Percentiles rank a stretch among this genome's conserved stretches.
These are phyloP conservation scores for Stenodera caucasica DNA, from an alignment of 2,888 invertebrate species.

Conservation along the genomic window DNA sequence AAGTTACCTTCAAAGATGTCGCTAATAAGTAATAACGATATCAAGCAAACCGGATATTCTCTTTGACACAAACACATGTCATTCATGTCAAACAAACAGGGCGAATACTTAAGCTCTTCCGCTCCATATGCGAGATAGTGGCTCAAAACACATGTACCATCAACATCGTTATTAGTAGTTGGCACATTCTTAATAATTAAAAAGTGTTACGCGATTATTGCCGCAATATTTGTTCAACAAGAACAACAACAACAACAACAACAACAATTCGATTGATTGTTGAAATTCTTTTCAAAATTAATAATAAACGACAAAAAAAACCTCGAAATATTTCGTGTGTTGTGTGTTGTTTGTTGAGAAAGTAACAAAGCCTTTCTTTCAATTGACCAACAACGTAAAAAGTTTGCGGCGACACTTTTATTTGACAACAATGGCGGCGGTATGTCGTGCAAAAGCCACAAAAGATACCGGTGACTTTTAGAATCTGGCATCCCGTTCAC, in stretches of 20 bases:
- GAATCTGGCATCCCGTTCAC: slow-evolving; percentile 30
- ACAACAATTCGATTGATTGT: background rate
- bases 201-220: background rate
- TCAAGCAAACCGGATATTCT: slow-evolving; percentile 29
- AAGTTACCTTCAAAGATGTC: slow-evolving; percentile 19
- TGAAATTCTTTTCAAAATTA: background rate
- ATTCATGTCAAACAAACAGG: slow-evolving; percentile 29
- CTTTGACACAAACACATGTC: slow-evolving; percentile 31
- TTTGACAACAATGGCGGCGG: slow-evolving; percentile 22
- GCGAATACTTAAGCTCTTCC: slow-evolving; percentile 23
- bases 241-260: too few species aligned
- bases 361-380: slow-evolving; percentile 2
- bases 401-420: slow-evolving; percentile 21
- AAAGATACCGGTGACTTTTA: slow-evolving; percentile 43
- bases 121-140: slow-evolving; percentile 24
- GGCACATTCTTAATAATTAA: slow-evolving; percentile 12
- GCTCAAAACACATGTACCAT: slow-evolving; percentile 5
- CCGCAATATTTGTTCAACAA: background rate
- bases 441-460: slow-evolving; percentile 16
- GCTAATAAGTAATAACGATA: slow-evolving; percentile 17
- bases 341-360: background rate
- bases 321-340: background rate
- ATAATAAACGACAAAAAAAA: slow-evolving; percentile 1
- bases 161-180: slow-evolving; percentile 2
- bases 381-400: slow-evolving; percentile 12